Base-by-base conservation (phyloP, 2,113 vertebrate species). In the Archilochus colubris region DNA sequence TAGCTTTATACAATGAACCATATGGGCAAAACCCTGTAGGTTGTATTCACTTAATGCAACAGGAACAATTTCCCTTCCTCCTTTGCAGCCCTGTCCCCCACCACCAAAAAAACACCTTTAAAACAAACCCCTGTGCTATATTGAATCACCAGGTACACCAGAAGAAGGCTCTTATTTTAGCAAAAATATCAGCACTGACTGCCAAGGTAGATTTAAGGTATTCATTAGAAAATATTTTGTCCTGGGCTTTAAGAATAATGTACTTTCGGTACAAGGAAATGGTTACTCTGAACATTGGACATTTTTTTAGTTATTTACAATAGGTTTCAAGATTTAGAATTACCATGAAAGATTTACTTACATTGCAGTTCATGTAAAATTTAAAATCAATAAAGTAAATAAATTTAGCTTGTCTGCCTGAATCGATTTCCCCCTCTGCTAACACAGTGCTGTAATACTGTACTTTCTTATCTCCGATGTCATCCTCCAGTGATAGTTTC, bases 321-420 rank as follows among this genome's bases (percentile, higher is more conserved):
- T 97, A 96, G 97, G 94, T 97, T 98, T 98, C 97, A 97, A 97
- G 97, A 97, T 96, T 97, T 97, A 97, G 97, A 98, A 98, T 98
- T 97, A 97, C 97, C 96, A 96, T 94, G 96, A 97, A 98, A 98
- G 97, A 98, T 98, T 98, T 98, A 98, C 97, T 98, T 96, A 97
- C 95, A 97, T 97, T 96, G 97, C 97, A 96, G 96, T 97, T 95
- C 97, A 97, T 97, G 98, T 98, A 98, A 98, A 98, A 98, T 98
- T 98, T 98, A 97, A 98, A 98, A 98, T 98, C 98, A 97, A 98
- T 98, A 98, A 98, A 97, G 96, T 97, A 96, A 98, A 98, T 98
- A 98, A 98, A 98, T 98, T 98, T 96, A 96, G 70, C 94, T 97
- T 98, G 98, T 98, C 97, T 97, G 89, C 94, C 95, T 81, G 95